Percentiles rank a stretch among this genome's conserved stretches.
Evolutionary conservation across 2,113 vertebrate genomes (phyloP).

Genomic region (Erinaceus europaeus): DNA sequence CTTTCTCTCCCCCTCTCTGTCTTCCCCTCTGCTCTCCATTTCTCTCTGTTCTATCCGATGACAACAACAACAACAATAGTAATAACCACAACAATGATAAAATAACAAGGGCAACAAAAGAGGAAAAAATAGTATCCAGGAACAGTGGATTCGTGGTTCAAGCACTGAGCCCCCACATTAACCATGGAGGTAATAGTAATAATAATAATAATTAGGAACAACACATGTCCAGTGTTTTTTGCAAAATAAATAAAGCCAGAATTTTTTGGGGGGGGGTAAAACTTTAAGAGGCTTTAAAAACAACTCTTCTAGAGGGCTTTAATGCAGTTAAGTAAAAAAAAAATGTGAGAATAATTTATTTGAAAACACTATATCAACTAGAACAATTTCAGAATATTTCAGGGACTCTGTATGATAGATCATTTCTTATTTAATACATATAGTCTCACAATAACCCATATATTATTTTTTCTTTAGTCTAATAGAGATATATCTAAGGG

Average conservation of each 20-base stretch:
- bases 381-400: not conserved
- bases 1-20: no score
- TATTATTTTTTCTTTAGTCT: not conserved
- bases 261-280: not conserved
- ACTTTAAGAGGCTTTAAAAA: not conserved
- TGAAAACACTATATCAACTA: not conserved
- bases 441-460: not conserved
- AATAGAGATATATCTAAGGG: not conserved
- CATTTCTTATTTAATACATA: not conserved
- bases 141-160: no score
- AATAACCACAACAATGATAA: no score
- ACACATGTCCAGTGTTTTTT: no score
- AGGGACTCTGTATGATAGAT: not conserved
- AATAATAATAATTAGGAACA: no score
- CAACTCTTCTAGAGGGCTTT: not conserved
- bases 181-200: no score
- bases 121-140: no score
- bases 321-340: not conserved
- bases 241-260: not conserved
- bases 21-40: no score
- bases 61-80: no score
- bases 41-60: no score
- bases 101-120: no score
- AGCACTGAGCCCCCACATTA: no score
- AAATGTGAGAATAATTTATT: not conserved